Conservation (phyloP, 2,797 vertebrate genomes). For the Halcyon badia region DNA sequence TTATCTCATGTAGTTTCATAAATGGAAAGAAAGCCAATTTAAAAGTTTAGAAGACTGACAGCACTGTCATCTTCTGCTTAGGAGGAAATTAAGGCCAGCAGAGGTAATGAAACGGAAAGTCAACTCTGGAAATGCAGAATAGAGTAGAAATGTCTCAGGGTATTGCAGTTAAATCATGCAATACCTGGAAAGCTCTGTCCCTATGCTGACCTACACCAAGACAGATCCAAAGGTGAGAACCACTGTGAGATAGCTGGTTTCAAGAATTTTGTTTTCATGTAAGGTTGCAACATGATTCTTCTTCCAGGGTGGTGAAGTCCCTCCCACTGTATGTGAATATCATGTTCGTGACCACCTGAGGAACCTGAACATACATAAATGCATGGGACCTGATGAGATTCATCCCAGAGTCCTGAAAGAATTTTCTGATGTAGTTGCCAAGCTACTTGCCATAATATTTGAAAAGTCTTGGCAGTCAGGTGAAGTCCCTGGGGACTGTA, state of each 20-base stretch:
- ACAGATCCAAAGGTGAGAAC: neutral
- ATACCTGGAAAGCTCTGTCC: neutral
- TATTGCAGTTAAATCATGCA: neutral
- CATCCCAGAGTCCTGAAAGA: too few species aligned
- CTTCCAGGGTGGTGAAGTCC: too few species aligned
- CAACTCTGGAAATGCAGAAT: neutral
- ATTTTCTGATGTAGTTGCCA: too few species aligned
- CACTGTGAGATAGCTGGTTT: neutral
- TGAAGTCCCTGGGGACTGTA: too few species aligned
- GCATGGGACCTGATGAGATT: too few species aligned
- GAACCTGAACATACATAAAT: too few species aligned
- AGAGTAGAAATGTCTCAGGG: neutral
- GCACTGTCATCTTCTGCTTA: neutral
- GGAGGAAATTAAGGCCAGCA: slow-evolving; percentile 10
- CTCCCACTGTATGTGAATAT: too few species aligned
- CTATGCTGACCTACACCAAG: neutral
- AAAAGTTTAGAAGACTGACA: neutral
- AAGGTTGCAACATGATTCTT: neutral
- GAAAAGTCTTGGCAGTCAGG: too few species aligned
- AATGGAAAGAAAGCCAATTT: neutral
- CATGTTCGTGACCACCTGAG: too few species aligned
- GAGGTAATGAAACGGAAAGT: slow-evolving; percentile 5
- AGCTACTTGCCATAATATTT: too few species aligned
- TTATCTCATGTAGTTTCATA: neutral
- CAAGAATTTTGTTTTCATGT: neutral